Percentiles rank a stretch among this genome's conserved stretches.
phyloP scores from a whole-genome alignment of 1,140 invertebrate species.

The Rhagoletis pomonella region DNA sequence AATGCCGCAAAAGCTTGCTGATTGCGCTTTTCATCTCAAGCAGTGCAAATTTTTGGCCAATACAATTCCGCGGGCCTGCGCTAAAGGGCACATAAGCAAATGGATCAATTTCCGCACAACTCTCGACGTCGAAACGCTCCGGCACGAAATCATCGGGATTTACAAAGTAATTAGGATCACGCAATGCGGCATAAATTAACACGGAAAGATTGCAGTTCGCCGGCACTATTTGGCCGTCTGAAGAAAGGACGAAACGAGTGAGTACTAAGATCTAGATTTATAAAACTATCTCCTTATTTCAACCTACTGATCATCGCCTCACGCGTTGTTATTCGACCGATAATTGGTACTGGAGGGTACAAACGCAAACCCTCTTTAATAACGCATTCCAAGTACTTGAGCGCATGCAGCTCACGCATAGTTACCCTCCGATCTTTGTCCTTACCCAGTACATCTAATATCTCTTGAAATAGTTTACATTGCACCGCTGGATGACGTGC shows the following conservation, averaged over 20 bases:
- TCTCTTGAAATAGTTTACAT: slow-evolving; percentile 77
- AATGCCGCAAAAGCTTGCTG: slow-evolving; percentile 71
- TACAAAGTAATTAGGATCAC: slow-evolving; percentile 76
- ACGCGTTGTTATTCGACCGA: slow-evolving; percentile 77
- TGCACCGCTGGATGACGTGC: slow-evolving; percentile 78
- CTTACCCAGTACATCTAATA: slow-evolving; percentile 76
- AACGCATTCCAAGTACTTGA: slow-evolving; percentile 76
- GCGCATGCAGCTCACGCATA: slow-evolving; percentile 58
- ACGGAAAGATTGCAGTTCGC: slow-evolving; percentile 71
- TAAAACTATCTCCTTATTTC: slow-evolving; percentile 9
- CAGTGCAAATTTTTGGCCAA: slow-evolving; percentile 86
- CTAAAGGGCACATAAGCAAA: slow-evolving; percentile 80
- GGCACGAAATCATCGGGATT: slow-evolving; percentile 79
- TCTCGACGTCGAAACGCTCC: slow-evolving; percentile 78
- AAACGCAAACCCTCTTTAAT: slow-evolving; percentile 79
- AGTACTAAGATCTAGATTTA: background rate
- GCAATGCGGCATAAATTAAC: slow-evolving; percentile 75
- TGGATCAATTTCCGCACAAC: slow-evolving; percentile 72
- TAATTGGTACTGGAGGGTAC: slow-evolving; percentile 81
- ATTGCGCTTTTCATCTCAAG: slow-evolving; percentile 81
- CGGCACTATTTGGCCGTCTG: slow-evolving; percentile 72
- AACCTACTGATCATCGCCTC: slow-evolving; percentile 72
- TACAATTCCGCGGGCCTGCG: slow-evolving; percentile 80
- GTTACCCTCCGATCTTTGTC: slow-evolving; percentile 59
- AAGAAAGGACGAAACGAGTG: background rate